Evolutionary conservation across 2,888 invertebrate species (phyloP).

Genomic region (Lamproptera curius): DNA sequence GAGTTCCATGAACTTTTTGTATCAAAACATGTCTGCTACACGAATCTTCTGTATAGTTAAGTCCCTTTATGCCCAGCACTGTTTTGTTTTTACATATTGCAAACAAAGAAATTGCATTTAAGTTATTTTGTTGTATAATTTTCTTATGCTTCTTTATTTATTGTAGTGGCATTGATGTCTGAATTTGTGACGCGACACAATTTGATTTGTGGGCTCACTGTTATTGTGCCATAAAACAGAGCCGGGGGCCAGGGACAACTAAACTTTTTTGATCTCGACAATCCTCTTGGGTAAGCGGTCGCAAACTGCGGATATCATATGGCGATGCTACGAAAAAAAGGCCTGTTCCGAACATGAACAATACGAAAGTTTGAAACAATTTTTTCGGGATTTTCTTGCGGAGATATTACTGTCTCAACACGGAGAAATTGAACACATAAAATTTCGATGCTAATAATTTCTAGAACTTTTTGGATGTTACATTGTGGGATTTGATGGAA

Average conservation of each 20-base stretch:
- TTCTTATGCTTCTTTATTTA: too few species aligned
- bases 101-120: too few species aligned
- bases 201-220: slow-evolving; percentile 21
- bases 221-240: slow-evolving; percentile 20
- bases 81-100: too few species aligned
- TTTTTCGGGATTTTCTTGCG: neutral
- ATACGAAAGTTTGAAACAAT: slow-evolving; percentile 9
- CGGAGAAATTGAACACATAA: too few species aligned
- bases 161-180: slow-evolving; percentile 13
- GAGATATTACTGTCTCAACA: neutral
- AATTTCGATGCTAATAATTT: too few species aligned
- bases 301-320: slow-evolving; percentile 15
- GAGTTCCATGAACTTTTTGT: too few species aligned
- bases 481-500: too few species aligned
- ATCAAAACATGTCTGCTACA: too few species aligned
- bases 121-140: too few species aligned
- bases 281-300: slow-evolving; percentile 18
- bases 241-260: slow-evolving; percentile 9
- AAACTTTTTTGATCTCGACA: slow-evolving; percentile 22
- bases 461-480: too few species aligned
- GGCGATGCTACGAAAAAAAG: slow-evolving; percentile 13
- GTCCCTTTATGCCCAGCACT: too few species aligned
- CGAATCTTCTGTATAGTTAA: too few species aligned
- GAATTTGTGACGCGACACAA: slow-evolving; percentile 17
- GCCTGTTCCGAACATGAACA: slow-evolving; percentile 7